Evolutionary conservation across 1,140 invertebrate species (phyloP).

Genomic region (Drosophila repleta): DNA sequence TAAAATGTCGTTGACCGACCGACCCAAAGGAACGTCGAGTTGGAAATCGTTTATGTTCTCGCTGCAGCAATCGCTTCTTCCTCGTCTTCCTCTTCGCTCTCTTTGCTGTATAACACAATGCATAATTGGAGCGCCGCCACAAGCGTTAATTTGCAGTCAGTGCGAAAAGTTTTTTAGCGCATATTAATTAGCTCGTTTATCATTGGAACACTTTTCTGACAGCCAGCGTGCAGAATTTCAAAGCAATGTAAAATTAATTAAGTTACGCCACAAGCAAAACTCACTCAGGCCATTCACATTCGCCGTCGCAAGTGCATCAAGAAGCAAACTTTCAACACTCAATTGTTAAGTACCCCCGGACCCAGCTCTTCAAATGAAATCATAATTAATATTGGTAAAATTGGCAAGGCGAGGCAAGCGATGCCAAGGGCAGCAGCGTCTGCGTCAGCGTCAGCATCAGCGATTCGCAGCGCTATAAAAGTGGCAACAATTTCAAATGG

Average conservation of each 20-base stretch:
- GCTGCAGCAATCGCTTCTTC: not conserved
- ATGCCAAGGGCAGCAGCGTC: conserved; percentile 14
- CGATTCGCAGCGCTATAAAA: conserved; percentile 18
- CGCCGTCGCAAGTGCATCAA: conserved; percentile 1
- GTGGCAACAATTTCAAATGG: conserved; percentile 57
- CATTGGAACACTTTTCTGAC: conserved; percentile 75
- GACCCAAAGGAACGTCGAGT: not conserved
- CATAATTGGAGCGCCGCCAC: conserved; percentile 67
- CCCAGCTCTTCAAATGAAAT: conserved; percentile 51
- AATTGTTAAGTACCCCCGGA: conserved; percentile 37
- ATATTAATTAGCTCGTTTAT: conserved; percentile 82
- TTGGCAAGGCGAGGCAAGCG: conserved; percentile 47
- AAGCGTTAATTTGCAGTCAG: conserved; percentile 34
- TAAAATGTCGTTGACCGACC: conserved; percentile 64
- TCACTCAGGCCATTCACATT: conserved; percentile 30
- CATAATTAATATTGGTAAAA: conserved; percentile 80
- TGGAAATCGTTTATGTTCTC: too few relatives aligned
- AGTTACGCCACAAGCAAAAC: conserved; percentile 67
- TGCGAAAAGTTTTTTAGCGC: conserved; percentile 53
- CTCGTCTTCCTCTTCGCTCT: not conserved
- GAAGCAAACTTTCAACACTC: conserved; percentile 18
- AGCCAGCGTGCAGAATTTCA: conserved; percentile 49
- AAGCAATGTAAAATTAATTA: conserved; percentile 81
- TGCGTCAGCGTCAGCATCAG: conserved; percentile 15
- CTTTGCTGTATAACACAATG: conserved; percentile 62